Base-by-base conservation (phyloP, 2,797 vertebrate species). In the Falco rusticolus region DNA sequence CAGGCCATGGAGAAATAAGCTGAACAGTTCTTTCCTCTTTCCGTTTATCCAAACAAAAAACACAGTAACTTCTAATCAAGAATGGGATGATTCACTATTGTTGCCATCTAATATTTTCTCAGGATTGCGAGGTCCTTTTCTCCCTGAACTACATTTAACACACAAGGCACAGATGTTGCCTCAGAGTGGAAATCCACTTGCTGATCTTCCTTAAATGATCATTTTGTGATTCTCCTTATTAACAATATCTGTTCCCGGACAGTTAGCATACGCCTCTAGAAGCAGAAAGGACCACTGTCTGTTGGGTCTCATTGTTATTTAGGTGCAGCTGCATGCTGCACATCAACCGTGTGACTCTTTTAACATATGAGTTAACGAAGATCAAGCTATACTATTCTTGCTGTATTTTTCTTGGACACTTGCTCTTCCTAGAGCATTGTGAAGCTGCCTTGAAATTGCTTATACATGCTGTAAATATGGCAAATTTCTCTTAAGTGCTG, bases 211-310 rank as follows among this genome's bases (percentile, higher is more conserved):
- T 81, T 72, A 83, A 66, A 80, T 60, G 10, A 45, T 94, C 60
- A 70, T 65, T 84, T 96, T 74, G 77, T 59, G 88, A 93, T 83
- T 95, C 25, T 76, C 65, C 31, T 80, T 96, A 97, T 85, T 81
- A 84, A 86, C 56, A 91, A 10, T 31, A 57, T 66, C 81, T 95
- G 43, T 72, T 79, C 72, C 66, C 43, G 81, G 33, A 53, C 51
- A 79, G 63, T 60, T 61, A 88, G 61, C 43, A n/a, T 64, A 66
- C 9, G 6, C 45, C 37, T 65, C 45, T 21, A 39, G 78, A 64
- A 66, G 50, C 50, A 60, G 7, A 61, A 56, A 64, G 28, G n/a
- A 63, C 19, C 34, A 33, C 34, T 13, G 5, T 59, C 70, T 70
- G 54, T 13, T 61, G 61, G 66, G 41, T 56, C 57, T 75, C 53